Conservation (phyloP, 2,797 vertebrate genomes). For the Argyrosomus regius region DNA sequence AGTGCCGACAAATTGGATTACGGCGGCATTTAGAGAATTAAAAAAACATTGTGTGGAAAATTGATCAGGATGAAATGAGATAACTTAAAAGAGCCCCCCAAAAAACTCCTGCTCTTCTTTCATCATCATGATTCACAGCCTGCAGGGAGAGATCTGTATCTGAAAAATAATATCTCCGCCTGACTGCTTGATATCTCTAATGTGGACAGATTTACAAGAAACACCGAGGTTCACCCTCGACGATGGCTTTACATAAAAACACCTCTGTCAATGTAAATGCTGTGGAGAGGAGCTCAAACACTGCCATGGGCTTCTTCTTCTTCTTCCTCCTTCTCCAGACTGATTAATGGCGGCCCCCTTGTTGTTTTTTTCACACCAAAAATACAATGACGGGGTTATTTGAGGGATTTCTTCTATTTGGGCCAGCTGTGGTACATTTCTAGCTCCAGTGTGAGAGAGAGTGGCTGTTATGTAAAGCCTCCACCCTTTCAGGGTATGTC, state of each 20-base stretch:
- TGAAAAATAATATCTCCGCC: conserved; percentile 25
- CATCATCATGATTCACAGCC: conserved; percentile 46
- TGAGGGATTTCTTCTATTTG: conserved; percentile 58
- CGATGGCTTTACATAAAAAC: conserved; percentile 38
- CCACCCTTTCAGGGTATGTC: conserved; percentile 60
- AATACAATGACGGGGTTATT: conserved; percentile 59
- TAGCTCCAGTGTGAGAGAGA: conserved; percentile 34
- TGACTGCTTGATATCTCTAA: conserved; percentile 31
- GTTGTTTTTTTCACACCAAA: conserved; percentile 34
- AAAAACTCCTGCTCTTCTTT: conserved; percentile 17
- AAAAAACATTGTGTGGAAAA: conserved; percentile 62
- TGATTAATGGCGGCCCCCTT: conserved; percentile 45
- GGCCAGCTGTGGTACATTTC: conserved; percentile 54
- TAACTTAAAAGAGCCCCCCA: conserved; percentile 27
- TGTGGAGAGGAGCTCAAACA: background rate
- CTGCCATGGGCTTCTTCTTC: conserved; percentile 6
- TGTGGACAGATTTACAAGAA: conserved; percentile 25
- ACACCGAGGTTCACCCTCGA: background rate
- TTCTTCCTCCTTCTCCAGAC: conserved; percentile 30
- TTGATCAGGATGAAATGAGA: conserved; percentile 59
- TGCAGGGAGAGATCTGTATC: conserved; percentile 46
- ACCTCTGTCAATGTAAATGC: conserved; percentile 38
- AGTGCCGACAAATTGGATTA: conserved; percentile 72
- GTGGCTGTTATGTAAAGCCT: conserved; percentile 72
- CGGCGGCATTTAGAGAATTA: conserved; percentile 63